Conservation (phyloP, 2,797 vertebrate species). For the Todus mexicanus region DNA sequence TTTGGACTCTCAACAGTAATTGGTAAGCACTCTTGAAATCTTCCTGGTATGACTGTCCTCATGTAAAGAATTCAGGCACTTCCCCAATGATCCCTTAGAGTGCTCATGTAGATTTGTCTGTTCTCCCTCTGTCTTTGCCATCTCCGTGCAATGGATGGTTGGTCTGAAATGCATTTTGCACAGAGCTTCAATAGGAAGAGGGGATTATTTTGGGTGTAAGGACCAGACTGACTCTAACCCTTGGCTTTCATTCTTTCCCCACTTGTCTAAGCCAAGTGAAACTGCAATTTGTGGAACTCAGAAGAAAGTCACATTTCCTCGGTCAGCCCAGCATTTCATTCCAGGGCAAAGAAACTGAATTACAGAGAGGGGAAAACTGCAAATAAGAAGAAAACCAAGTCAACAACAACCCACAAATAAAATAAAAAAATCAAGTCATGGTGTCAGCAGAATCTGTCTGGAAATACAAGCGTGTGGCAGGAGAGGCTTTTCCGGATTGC, state of each 20-base stretch:
- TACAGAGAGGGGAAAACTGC: not conserved
- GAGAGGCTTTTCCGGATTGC: not conserved
- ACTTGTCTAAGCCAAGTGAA: not conserved
- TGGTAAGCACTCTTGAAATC: not conserved
- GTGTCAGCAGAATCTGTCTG: not conserved
- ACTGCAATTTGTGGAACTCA: rapidly evolving
- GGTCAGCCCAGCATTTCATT: not conserved
- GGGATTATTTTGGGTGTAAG: not conserved
- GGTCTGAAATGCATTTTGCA: not conserved
- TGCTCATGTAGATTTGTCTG: not conserved
- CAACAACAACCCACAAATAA: not conserved
- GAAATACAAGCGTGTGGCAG: not conserved
- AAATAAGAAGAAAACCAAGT: not conserved
- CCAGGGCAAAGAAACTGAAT: not conserved
- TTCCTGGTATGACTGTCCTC: not conserved
- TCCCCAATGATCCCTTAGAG: not conserved
- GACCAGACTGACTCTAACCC: not conserved
- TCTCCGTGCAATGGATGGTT: no score
- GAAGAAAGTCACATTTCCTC: not conserved
- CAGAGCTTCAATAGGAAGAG: not conserved
- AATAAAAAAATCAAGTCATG: not conserved
- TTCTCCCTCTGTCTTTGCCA: not conserved
- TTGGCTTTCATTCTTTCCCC: not conserved
- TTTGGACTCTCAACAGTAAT: not conserved
- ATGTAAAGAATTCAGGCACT: not conserved